These are phyloP conservation scores for fruit fly (Drosophila melanogaster) DNA, from an alignment of 1,140 invertebrate species.

Conservation along the genomic window Release_6_plus_ISO1_MT NT_037436.4:1531001-1531500, in stretches of 20 bases:
- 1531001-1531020: conserved; percentile 8
- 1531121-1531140: conserved; percentile 39
- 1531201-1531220: neutral
- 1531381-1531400: conserved; percentile 92
- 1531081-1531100: conserved; percentile 24
- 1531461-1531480: conserved; percentile 63
- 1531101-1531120: conserved; percentile 36
- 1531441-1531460: conserved; percentile 88
- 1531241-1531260: conserved; percentile 35
- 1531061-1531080: conserved; percentile 16
- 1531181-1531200: conserved; percentile 18
- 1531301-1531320: neutral
- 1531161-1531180: conserved; percentile 42
- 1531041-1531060: conserved; percentile 43
- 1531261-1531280: neutral
- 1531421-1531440: conserved; percentile 95
- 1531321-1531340: neutral
- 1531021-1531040: conserved; percentile 45
- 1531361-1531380: conserved; percentile 4
- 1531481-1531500: conserved; percentile 54
- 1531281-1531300: conserved; percentile 13
- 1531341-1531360: conserved; percentile 54
- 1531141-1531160: conserved; percentile 36
- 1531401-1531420: conserved; percentile 97
- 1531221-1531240: conserved; percentile 10